phyloP scores from a whole-genome alignment of 2,797 vertebrate genomes.

The Eidolon dupreanum region DNA sequence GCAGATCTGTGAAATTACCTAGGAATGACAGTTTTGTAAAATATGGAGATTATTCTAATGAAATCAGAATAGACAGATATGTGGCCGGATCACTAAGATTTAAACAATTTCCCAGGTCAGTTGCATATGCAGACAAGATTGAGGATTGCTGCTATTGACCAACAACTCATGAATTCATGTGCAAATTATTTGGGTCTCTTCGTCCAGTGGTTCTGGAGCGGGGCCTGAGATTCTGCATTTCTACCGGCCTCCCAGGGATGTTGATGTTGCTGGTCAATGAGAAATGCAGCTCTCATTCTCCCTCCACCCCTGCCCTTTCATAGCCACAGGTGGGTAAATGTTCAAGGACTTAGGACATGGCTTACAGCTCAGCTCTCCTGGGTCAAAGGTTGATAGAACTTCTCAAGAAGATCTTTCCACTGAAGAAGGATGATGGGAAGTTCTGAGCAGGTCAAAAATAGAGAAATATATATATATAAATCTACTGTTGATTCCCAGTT shows the following conservation, averaged over 20 bases:
- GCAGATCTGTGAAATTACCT: background rate
- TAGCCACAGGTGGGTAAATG: background rate
- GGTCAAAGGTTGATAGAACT: no score
- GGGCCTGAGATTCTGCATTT: background rate
- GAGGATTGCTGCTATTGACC: accelerated
- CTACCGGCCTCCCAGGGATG: background rate
- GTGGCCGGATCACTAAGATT: background rate
- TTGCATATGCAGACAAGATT: no score
- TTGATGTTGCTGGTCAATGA: accelerated
- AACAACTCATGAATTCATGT: accelerated
- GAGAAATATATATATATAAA: background rate
- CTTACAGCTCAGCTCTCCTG: background rate
- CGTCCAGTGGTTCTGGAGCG: background rate
- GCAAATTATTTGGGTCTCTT: no score
- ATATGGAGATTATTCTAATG: background rate
- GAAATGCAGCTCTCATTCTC: background rate
- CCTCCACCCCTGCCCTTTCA: accelerated
- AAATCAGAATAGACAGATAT: background rate
- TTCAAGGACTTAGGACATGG: background rate
- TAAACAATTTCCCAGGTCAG: background rate
- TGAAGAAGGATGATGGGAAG: background rate
- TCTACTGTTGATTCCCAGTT: background rate
- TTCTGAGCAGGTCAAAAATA: background rate
- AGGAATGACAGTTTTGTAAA: background rate
- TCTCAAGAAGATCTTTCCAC: background rate